Percentiles rank a stretch among this genome's conserved stretches.
phyloP scores from a whole-genome alignment of 1,140 invertebrate species.

The Lycorma delicatula region DNA sequence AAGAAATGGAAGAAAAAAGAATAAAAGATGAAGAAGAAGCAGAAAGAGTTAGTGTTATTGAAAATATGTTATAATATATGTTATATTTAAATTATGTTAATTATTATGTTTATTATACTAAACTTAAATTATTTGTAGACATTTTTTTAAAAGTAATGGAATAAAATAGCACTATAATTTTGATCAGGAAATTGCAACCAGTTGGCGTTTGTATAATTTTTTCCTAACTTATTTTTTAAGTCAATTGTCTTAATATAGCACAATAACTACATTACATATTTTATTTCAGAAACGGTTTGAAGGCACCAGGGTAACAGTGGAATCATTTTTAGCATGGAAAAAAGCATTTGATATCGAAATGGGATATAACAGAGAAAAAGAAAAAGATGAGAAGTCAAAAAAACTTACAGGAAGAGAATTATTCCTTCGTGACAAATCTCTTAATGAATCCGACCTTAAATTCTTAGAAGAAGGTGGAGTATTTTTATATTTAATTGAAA shows the following conservation, averaged over 20 bases:
- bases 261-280: no score
- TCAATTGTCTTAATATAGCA: no score
- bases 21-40: slow-evolving; percentile 72
- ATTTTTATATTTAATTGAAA: not conserved
- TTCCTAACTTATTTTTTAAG: no score
- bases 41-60: slow-evolving; percentile 47
- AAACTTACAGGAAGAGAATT: slow-evolving; percentile 64
- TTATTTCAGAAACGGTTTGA: slow-evolving; percentile 80
- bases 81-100: no score
- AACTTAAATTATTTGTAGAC: no score
- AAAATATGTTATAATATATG: no score
- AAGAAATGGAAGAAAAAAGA: slow-evolving; percentile 59
- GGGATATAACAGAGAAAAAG: slow-evolving; percentile 62
- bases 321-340: slow-evolving; percentile 95
- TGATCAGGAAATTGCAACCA: no score
- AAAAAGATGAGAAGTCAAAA: slow-evolving; percentile 58
- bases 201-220: no score
- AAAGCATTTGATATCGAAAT: slow-evolving; percentile 86
- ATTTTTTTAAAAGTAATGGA: no score
- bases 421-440: slow-evolving; percentile 83
- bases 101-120: no score
- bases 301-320: slow-evolving; percentile 89
- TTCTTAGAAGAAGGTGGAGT: slow-evolving; percentile 79
- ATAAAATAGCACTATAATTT: no score
- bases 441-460: slow-evolving; percentile 92